These are phyloP conservation scores for Ciona savignyi DNA, from an alignment of 23 tunicate species.

Conservation along the genomic window DNA sequence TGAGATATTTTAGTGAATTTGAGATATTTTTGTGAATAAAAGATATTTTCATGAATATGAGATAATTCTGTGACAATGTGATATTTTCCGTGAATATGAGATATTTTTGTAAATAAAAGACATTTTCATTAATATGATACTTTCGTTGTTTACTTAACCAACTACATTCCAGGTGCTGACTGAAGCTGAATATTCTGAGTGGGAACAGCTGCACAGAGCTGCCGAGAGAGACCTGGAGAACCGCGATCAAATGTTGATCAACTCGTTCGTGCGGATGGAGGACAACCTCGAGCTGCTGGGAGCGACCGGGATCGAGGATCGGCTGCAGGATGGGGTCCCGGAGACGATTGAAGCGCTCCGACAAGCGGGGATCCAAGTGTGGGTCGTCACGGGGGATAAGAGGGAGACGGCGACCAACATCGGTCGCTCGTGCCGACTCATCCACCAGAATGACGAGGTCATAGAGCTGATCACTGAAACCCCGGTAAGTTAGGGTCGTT, in stretches of 20 bases:
- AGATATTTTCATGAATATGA: too few species aligned
- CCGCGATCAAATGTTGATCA: conserved; percentile 52
- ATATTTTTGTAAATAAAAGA: too few species aligned
- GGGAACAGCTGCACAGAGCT: conserved; percentile 27
- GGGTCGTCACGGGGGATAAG: conserved; percentile 99
- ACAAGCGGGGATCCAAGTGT: conserved; percentile 93
- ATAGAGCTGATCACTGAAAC: conserved; percentile 67
- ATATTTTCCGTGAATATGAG: too few species aligned
- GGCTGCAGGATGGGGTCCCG: conserved; percentile 97
- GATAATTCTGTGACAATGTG: too few species aligned
- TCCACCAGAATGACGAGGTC: conserved; percentile 74
- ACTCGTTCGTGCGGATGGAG: conserved; percentile 59
- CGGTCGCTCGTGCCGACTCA: conserved; percentile 87
- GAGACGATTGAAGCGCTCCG: conserved; percentile 91
- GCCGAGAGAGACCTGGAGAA: conserved; percentile 72
- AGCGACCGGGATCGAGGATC: conserved; percentile 97
- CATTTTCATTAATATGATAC: too few species aligned
- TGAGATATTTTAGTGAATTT: too few species aligned
- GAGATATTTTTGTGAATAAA: neutral
- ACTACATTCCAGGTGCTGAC: conserved; percentile 38
- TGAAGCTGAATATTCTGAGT: conserved; percentile 45
- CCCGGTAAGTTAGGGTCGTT: conserved; percentile 57
- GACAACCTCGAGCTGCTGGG: conserved; percentile 85
- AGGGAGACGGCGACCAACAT: conserved; percentile 96
- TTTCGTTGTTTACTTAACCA: conserved; percentile 1